Evolutionary conservation across 2,113 vertebrate species (phyloP).

Genomic region (Lophochroa leadbeateri): DNA sequence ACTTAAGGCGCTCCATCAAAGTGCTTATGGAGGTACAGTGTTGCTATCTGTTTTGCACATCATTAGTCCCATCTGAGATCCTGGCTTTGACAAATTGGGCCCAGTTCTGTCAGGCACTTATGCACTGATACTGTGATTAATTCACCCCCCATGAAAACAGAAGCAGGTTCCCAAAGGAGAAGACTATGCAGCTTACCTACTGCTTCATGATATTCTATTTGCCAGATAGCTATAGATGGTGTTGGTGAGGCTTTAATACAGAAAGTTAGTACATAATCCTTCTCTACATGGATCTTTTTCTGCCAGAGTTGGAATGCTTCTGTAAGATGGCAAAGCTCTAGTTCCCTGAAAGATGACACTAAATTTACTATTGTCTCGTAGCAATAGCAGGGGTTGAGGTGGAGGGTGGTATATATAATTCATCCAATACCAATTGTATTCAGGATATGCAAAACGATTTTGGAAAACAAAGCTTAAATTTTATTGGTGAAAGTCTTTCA

Average conservation of each 20-base stretch:
- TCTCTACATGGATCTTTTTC: not conserved
- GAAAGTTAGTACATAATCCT: not conserved
- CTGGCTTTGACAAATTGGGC: not conserved
- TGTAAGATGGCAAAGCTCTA: not conserved
- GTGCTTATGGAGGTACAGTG: not conserved
- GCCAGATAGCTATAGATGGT: not conserved
- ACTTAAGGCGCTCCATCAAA: not conserved
- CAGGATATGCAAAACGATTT: not conserved
- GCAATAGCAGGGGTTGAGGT: accelerated
- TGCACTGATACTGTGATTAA: not conserved
- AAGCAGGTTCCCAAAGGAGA: not conserved
- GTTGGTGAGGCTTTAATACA: not conserved
- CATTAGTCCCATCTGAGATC: not conserved
- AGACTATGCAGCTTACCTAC: not conserved
- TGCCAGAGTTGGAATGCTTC: not conserved
- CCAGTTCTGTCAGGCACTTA: accelerated
- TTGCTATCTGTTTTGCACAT: accelerated
- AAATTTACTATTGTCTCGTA: not conserved
- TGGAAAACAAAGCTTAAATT: not conserved
- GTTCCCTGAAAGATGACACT: not conserved
- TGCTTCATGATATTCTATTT: not conserved
- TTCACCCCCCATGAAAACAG: not conserved
- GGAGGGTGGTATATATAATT: not conserved
- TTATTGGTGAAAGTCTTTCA: not conserved
- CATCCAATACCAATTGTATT: not conserved